These are phyloP conservation scores for Calyptomena viridis DNA, from an alignment of 2,113 vertebrate genomes.

Conservation along the genomic window DNA sequence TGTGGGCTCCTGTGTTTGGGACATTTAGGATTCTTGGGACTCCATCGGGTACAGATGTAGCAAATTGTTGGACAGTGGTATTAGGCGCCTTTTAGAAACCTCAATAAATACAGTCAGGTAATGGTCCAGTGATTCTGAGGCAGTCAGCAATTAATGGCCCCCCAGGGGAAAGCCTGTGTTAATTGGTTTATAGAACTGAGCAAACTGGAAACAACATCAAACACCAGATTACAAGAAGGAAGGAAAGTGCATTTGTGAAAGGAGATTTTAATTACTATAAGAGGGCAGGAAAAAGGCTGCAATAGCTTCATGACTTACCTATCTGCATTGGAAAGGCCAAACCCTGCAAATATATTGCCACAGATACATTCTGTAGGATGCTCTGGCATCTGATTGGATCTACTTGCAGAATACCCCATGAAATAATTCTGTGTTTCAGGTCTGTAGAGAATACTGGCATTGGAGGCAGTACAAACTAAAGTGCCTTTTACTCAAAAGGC, in stretches of 20 bases:
- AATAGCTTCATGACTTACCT: neutral
- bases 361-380: neutral
- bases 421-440: constrained; percentile 54
- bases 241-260: neutral
- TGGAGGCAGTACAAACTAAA: constrained; percentile 61
- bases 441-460: constrained; percentile 61
- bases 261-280: neutral
- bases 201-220: neutral
- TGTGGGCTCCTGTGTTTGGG: fast-evolving
- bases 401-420: neutral
- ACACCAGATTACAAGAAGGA: neutral
- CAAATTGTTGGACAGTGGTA: neutral
- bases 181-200: constrained; percentile 3
- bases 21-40: neutral
- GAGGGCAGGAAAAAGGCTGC: neutral
- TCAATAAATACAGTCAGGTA: neutral
- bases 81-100: neutral
- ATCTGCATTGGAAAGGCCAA: neutral
- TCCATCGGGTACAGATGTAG: neutral
- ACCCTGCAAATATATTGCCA: neutral
- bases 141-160: neutral
- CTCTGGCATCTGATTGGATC: neutral
- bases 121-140: neutral
- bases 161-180: neutral
- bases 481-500: constrained; percentile 67